A percentile compares a stretch with the other conserved stretches of the same genome.
phyloP scores from a whole-genome alignment of 2,797 vertebrate species.

The Acanthiza pusilla region DNA sequence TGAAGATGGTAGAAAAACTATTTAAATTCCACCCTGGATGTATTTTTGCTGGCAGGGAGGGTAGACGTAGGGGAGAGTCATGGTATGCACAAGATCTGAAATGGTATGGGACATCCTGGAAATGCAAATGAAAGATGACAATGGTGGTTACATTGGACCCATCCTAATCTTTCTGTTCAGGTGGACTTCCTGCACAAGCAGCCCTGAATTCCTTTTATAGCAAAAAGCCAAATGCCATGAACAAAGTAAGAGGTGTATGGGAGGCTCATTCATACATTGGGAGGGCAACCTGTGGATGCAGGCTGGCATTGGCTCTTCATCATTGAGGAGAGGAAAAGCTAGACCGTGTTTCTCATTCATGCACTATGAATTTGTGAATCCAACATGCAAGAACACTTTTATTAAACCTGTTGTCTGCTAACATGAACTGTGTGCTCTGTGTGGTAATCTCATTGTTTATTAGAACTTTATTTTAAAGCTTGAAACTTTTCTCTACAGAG shows the following conservation, averaged over 20 bases:
- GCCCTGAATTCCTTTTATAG: background rate
- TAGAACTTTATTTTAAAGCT: background rate
- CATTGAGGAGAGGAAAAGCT: background rate
- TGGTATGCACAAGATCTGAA: background rate
- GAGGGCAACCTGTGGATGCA: background rate
- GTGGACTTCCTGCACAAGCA: background rate
- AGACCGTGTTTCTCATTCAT: fast-evolving
- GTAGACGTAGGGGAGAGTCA: fast-evolving
- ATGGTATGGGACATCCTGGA: background rate
- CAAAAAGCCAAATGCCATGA: background rate
- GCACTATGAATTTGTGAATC: background rate
- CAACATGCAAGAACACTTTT: background rate
- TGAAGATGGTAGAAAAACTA: background rate
- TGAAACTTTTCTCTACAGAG: background rate
- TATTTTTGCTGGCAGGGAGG: background rate
- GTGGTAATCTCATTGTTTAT: background rate
- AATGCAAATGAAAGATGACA: background rate
- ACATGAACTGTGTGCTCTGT: background rate
- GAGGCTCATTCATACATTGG: fast-evolving
- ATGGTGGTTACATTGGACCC: background rate
- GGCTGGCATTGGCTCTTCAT: background rate
- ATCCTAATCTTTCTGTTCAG: background rate
- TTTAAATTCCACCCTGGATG: background rate
- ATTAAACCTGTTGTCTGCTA: constrained; percentile 26
- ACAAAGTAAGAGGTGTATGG: background rate